Conservation (phyloP, 1,140 invertebrate genomes). For the Copidosoma floridanum region DNA sequence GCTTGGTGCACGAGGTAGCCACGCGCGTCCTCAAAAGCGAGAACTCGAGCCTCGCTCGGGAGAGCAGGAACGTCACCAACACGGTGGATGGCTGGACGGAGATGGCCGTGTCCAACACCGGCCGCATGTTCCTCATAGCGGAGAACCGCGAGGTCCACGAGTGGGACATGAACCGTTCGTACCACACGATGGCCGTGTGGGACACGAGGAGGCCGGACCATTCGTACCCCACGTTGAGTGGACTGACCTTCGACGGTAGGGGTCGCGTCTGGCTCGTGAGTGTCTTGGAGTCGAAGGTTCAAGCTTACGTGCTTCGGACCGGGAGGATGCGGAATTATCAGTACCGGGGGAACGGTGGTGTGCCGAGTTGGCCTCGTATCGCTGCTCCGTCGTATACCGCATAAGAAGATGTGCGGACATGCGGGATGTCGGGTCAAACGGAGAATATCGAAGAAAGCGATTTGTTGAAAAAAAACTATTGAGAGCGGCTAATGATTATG, state of each 20-base stretch:
- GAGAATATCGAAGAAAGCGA: no score
- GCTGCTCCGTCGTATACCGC: no score
- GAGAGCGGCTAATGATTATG: no score
- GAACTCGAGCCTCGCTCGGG: constrained; percentile 54
- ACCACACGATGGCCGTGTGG: constrained; percentile 67
- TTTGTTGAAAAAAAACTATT: no score
- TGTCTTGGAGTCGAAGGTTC: constrained; percentile 55
- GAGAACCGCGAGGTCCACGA: no score
- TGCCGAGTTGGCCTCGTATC: constrained; percentile 43
- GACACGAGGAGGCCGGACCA: constrained; percentile 60
- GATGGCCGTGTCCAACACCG: constrained; percentile 69
- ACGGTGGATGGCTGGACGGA: no score
- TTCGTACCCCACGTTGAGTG: constrained; percentile 67
- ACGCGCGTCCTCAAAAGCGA: constrained; percentile 59
- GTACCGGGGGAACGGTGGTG: constrained; percentile 51
- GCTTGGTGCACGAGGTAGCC: constrained; percentile 62
- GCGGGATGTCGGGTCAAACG: no score
- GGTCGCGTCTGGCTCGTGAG: constrained; percentile 65
- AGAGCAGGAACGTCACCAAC: constrained; percentile 64
- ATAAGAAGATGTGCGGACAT: no score
- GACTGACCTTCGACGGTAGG: constrained; percentile 67
- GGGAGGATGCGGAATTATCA: constrained; percentile 64
- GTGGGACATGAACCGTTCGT: no score
- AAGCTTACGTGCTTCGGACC: constrained; percentile 63
- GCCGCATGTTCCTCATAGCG: constrained; percentile 64